Evolutionary conservation across 2,113 vertebrate genomes (phyloP), one percentile per base, ranked within the genome.

Genomic region (Pavo muticus): DNA sequence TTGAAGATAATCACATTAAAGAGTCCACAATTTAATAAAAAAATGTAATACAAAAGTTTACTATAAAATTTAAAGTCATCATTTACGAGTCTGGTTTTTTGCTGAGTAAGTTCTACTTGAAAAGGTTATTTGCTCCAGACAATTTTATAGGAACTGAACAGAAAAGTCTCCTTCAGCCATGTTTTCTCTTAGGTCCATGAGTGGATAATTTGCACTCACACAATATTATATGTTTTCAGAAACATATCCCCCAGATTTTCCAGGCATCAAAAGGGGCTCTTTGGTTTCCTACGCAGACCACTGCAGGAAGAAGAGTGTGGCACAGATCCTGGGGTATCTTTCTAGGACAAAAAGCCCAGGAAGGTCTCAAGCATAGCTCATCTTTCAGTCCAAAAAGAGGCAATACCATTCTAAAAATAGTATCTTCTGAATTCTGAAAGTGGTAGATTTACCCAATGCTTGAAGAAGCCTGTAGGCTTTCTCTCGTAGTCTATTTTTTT

Each of bases 1-100:
- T 91, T 44, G 50, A 88, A 91, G 69, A 85, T 59, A 93, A 91
- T 86, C 16, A 90, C 29, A 91, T 94, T 85, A 76, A 91, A 80
- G 60, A 85, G 73, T 35, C 42, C 60, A 88, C 20, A 88, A 84
- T 90, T 85, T 77, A 94, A 96, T 94, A 85, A 87, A 30, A 76
- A 92, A 85, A 91, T 30, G 37, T 70, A 95, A 92, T 29, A 78
- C n/a, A 74, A 60, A 88, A 81, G 76, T 88, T 94, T 79, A 83
- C 57, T 81, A 23, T 21, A 86, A 39, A 89, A 91, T 77, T 91
- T 64, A 68, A 88, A 94, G 64, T 91, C 30, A 73, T 59, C 1
- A 1, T 45, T 37, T 54, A 18, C 37, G 89, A 79, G 21, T 54
- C 61, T 70, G 40, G 18, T 0, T 13, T 78, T 90, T 81, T 90